A percentile compares a stretch with the other conserved stretches of the same genome.
phyloP scores from a whole-genome alignment of 2,888 invertebrate genomes.

The Rhorus exstirpatorius region DNA sequence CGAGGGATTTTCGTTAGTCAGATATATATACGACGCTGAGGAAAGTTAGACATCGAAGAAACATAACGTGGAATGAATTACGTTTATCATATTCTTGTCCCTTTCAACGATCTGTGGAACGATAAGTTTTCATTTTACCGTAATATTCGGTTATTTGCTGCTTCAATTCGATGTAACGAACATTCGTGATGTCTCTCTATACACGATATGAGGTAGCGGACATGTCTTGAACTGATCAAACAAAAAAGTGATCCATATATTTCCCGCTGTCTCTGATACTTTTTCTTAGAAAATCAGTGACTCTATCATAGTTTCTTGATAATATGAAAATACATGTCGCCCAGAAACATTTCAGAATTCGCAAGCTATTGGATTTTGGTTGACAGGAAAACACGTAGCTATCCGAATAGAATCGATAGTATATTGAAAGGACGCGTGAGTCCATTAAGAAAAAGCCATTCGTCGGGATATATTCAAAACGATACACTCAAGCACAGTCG shows the following conservation, averaged over 20 bases:
- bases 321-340: neutral
- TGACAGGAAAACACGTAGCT: slow-evolving; percentile 13
- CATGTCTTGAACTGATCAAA: neutral
- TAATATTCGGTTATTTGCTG: neutral
- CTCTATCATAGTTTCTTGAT: slow-evolving; percentile 11
- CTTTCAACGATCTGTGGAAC: neutral
- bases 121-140: neutral
- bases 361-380: slow-evolving; percentile 32
- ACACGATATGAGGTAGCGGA: too few species aligned
- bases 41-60: neutral
- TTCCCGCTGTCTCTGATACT: neutral
- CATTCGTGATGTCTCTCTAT: neutral
- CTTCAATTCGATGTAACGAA: neutral
- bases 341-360: slow-evolving; percentile 30
- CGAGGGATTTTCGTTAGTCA: slow-evolving; percentile 14
- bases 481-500: neutral
- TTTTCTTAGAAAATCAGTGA: neutral
- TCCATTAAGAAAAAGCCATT: slow-evolving; percentile 60
- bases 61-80: slow-evolving; percentile 1
- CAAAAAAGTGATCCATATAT: neutral
- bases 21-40: neutral
- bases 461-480: slow-evolving; percentile 39
- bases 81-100: neutral
- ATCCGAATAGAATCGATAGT: slow-evolving; percentile 50
- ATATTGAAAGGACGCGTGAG: slow-evolving; percentile 66